Evolutionary conservation across 1,140 invertebrate genomes (phyloP).

Genomic region (Triops cancriformis): DNA sequence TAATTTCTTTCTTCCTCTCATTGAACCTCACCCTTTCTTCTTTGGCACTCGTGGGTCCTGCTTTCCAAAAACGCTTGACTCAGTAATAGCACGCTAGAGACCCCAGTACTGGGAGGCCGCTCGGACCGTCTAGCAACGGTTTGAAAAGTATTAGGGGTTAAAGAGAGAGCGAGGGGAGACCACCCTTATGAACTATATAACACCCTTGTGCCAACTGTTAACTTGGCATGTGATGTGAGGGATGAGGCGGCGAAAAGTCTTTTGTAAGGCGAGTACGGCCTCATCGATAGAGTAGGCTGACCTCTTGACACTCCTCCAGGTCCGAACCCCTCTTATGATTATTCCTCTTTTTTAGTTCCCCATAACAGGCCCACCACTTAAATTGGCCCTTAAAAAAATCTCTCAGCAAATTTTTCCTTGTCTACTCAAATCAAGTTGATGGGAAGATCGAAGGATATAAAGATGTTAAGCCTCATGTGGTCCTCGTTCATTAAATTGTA

Average conservation of each 20-base stretch:
- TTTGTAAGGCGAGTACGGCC: not conserved
- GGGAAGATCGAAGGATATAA: not conserved
- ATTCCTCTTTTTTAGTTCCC: not conserved
- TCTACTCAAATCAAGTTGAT: not conserved
- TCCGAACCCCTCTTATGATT: not conserved
- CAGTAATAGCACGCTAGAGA: not conserved
- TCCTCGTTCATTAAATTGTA: not conserved
- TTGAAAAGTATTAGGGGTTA: not conserved
- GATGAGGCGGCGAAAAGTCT: slow-evolving; percentile 4
- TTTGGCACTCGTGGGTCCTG: not conserved
- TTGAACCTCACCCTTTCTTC: not conserved
- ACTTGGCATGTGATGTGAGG: slow-evolving; percentile 5
- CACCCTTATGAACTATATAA: not conserved
- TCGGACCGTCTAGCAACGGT: not conserved
- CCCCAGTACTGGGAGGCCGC: not conserved
- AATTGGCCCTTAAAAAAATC: not conserved
- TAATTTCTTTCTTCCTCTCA: not conserved
- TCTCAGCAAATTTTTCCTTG: not conserved
- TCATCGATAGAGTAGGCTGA: slow-evolving; percentile 10
- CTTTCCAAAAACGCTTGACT: not conserved
- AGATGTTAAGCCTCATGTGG: not conserved
- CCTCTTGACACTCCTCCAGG: slow-evolving; percentile 7
- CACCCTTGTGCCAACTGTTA: not conserved
- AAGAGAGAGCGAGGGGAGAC: not conserved
- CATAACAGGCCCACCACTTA: slow-evolving; percentile 6